Conservation (phyloP, 2,888 invertebrate species). For the Caenorhabditis angaria region DNA sequence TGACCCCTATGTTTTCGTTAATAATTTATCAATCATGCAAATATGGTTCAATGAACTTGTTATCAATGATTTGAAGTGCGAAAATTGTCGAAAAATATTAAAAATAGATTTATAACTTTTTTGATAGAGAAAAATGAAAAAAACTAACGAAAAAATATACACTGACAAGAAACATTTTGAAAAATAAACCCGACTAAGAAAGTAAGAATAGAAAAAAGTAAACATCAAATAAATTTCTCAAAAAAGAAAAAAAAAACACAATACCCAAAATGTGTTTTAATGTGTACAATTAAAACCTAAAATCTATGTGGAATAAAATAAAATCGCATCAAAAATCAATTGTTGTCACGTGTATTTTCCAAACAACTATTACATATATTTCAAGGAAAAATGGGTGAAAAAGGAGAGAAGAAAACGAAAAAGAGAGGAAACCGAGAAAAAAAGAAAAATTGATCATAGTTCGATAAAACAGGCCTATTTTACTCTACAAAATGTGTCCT, state of each 20-base stretch:
- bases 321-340: neutral
- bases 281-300: neutral
- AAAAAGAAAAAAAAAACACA: conserved; percentile 2
- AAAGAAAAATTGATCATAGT: neutral
- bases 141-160: neutral
- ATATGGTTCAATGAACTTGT: neutral
- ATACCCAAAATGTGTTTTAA: conserved; percentile 2
- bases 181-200: conserved; percentile 3
- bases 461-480: neutral
- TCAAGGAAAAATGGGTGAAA: conserved; percentile 1
- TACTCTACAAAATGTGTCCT: no score
- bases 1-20: neutral
- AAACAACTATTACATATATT: conserved; percentile 4
- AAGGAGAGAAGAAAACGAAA: neutral
- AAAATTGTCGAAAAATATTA: neutral
- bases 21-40: conserved; percentile 3
- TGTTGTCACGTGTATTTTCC: neutral
- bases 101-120: neutral
- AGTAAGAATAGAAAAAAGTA: neutral
- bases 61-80: neutral
- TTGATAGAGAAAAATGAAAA: neutral
- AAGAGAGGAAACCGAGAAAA: neutral
- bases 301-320: neutral
- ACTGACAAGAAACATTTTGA: neutral
- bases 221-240: no score